Percentiles rank a stretch among this genome's conserved stretches.
These are phyloP conservation scores for Hypsopygia costalis DNA, from an alignment of 2,888 invertebrate species.

Conservation along the genomic window DNA sequence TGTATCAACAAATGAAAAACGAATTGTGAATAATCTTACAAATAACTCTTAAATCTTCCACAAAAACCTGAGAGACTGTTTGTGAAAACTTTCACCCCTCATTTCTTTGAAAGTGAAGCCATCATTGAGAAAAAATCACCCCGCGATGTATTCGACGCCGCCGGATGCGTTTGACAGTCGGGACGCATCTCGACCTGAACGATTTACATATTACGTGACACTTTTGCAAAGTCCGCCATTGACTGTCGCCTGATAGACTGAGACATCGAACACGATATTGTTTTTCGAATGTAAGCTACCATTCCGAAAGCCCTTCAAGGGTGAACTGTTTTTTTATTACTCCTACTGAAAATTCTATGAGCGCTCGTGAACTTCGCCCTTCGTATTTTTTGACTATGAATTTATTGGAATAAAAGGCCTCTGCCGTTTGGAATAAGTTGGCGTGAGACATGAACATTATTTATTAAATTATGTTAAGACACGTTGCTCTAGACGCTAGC, in stretches of 20 bases:
- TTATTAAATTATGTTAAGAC: conserved; percentile 61
- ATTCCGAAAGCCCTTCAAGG: conserved; percentile 46
- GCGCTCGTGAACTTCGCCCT: conserved; percentile 31
- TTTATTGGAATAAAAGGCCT: conserved; percentile 29
- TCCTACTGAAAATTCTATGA: conserved; percentile 59
- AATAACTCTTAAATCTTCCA: too few species aligned
- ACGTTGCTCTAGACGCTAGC: conserved; percentile 47
- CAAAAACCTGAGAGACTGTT: conserved; percentile 23
- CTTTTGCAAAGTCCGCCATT: conserved; percentile 71
- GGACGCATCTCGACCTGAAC: conserved; percentile 74
- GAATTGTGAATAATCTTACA: too few species aligned
- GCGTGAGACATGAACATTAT: conserved; percentile 49
- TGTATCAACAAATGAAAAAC: too few species aligned
- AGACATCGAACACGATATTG: conserved; percentile 72
- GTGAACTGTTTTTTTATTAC: conserved; percentile 61
- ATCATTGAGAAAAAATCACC: conserved; percentile 64
- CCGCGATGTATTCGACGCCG: conserved; percentile 52
- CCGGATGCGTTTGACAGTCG: conserved; percentile 72
- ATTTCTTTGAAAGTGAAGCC: conserved; percentile 53
- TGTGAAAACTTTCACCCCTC: conserved; percentile 40
- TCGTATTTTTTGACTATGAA: conserved; percentile 25
- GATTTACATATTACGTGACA: conserved; percentile 80
- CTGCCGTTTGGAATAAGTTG: conserved; percentile 35
- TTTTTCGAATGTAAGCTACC: conserved; percentile 59
- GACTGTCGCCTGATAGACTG: conserved; percentile 71